These are phyloP conservation scores for Hesperophylax magnus DNA, from an alignment of 1,140 invertebrate genomes.

Conservation along the genomic window DNA sequence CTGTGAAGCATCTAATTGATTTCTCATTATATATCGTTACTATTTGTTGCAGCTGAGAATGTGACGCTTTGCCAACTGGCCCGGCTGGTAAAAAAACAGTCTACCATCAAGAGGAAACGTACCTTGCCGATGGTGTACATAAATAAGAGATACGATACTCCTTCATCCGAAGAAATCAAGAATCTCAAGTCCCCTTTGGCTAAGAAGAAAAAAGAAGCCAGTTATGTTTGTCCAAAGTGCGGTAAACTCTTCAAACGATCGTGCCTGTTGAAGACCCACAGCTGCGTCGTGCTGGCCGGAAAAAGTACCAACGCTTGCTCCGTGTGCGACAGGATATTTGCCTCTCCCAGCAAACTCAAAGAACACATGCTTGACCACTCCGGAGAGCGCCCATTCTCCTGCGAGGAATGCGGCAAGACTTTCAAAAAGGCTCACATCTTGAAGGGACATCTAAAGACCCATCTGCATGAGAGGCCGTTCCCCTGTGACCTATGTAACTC, in stretches of 20 bases:
- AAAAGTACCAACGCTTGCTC: background rate
- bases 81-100: background rate
- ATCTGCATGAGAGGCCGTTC: conserved; percentile 57
- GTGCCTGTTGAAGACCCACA: background rate
- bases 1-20: background rate
- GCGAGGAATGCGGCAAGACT: conserved; percentile 63
- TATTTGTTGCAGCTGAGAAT: conserved; percentile 10
- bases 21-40: background rate
- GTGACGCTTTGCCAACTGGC: background rate
- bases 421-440: conserved; percentile 50
- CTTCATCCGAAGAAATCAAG: no score
- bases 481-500: conserved; percentile 62
- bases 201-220: background rate
- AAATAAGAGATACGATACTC: background rate
- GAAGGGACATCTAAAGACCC: conserved; percentile 55
- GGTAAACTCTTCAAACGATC: background rate
- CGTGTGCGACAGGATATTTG: background rate
- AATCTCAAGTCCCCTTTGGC: no score
- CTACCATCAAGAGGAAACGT: background rate
- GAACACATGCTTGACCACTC: conserved; percentile 59
- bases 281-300: background rate
- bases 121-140: background rate
- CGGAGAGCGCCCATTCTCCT: conserved; percentile 72
- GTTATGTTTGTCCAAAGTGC: background rate
- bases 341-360: background rate